Base-by-base conservation (phyloP, 2,113 vertebrate genomes). In the Nothoprocta perdicaria region DNA sequence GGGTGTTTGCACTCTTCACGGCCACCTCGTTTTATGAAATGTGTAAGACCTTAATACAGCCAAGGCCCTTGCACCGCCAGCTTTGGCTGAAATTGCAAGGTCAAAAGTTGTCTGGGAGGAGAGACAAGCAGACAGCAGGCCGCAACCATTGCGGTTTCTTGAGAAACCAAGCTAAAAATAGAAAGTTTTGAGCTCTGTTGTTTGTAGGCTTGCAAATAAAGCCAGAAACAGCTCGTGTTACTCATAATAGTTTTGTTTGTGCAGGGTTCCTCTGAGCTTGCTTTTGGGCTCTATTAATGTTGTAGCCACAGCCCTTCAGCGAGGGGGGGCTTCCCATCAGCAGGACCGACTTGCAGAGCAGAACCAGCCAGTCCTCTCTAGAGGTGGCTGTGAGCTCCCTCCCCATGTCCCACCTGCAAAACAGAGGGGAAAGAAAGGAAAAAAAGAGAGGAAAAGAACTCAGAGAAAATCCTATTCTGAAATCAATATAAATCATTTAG, bases 81-180 rank as follows among this genome's bases (percentile, higher is more conserved):
- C 55, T 93, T 84, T 81, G 81, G 19, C 76, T 92, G 55, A 82
- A 91, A 75, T 52, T 92, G 38, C 14, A 38, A 71, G 52, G 57
- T 57, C 82, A 88, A 15, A 83, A 86, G 67, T 85, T 92, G 45
- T 66, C 63, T 85, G 27, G 43, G 31, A 88, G 31, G 31, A 83
- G n/a, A 85, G 10, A 53, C 1, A 27, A 88, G 21, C 33, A 45
- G 55, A 41, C 12, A 85, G 26, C 43, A 53, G 75, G 40, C 66
- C 38, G 71, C 31, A 74, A 22, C 14, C 1, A 0, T 27, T 35
- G 4, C 79, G 14, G 80, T 94, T 87, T 92, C 61, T 66, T 67
- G 60, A 69, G 53, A 77, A 93, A 80, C 11, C 4, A 31, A 63
- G 50, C 10, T 82, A n/a, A 93, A 95, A 89, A 66, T 84, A 71